Evolutionary conservation across 2,113 vertebrate genomes (phyloP).

Genomic region (Python bivittatus): DNA sequence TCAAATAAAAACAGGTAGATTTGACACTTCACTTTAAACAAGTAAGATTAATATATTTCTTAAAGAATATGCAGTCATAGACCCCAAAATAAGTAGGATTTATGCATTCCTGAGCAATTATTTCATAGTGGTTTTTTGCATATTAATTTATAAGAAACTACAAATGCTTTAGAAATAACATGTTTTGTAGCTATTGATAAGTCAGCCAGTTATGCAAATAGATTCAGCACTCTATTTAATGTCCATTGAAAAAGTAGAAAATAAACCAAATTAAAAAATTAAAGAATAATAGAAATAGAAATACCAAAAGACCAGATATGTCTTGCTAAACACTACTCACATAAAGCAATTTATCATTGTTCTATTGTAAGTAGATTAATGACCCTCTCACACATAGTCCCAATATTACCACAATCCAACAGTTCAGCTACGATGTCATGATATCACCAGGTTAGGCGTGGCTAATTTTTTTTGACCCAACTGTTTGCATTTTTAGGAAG

Average conservation of each 20-base stretch:
- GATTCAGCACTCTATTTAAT: neutral
- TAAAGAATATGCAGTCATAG: too few relatives aligned
- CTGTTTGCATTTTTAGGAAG: neutral
- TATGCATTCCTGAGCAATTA: neutral
- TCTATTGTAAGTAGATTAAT: neutral
- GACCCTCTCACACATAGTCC: neutral
- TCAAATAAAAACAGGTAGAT: slow-evolving; percentile 10
- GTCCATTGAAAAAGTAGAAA: neutral
- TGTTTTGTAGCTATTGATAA: slow-evolving; percentile 8
- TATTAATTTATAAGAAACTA: slow-evolving; percentile 13
- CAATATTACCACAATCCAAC: neutral
- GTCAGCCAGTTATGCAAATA: neutral
- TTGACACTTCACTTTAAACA: neutral
- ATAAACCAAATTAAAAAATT: neutral
- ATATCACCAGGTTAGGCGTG: too few relatives aligned
- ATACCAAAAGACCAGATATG: neutral
- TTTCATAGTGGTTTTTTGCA: neutral
- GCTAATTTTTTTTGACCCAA: too few relatives aligned
- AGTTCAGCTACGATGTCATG: neutral
- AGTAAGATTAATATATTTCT: too few relatives aligned
- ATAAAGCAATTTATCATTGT: neutral
- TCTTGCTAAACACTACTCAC: neutral
- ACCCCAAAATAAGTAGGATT: neutral
- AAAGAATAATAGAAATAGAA: neutral
- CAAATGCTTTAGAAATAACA: neutral